These are phyloP conservation scores for Pterocles orientalis DNA, from an alignment of 2,113 vertebrate genomes.

Conservation along the genomic window DNA sequence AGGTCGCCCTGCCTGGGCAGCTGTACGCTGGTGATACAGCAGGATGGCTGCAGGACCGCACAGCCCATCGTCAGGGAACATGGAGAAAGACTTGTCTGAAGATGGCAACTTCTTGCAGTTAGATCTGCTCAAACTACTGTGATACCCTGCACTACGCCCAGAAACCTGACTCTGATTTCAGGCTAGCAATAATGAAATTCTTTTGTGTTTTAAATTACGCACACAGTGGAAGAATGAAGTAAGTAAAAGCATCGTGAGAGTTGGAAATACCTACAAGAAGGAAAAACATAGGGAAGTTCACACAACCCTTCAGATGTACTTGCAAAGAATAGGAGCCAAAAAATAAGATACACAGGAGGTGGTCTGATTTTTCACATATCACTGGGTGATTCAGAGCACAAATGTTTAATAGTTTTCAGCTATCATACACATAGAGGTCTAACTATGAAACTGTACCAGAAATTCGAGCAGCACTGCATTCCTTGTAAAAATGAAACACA, in stretches of 20 bases:
- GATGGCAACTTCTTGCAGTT: not conserved
- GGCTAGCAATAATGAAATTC: not conserved
- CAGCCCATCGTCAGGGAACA: not conserved
- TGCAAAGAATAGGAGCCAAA: not conserved
- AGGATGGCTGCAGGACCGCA: not conserved
- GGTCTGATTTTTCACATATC: slow-evolving; percentile 15
- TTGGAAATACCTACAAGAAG: not conserved
- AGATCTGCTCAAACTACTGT: not conserved
- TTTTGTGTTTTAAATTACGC: not conserved
- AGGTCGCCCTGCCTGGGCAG: not conserved
- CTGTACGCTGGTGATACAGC: accelerated
- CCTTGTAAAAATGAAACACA: slow-evolving; percentile 60
- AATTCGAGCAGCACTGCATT: slow-evolving; percentile 45
- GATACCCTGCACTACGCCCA: not conserved
- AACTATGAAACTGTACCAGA: slow-evolving; percentile 21
- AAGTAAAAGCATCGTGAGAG: not conserved
- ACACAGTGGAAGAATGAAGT: not conserved
- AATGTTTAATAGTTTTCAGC: slow-evolving; percentile 42
- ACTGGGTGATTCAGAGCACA: not conserved
- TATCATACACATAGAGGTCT: not conserved
- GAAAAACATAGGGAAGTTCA: not conserved
- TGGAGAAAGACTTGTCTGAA: not conserved
- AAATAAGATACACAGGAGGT: not conserved
- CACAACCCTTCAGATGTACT: not conserved
- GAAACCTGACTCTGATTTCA: not conserved